phyloP scores from a whole-genome alignment of 1,140 invertebrate species.

The Drosophila lowei region DNA sequence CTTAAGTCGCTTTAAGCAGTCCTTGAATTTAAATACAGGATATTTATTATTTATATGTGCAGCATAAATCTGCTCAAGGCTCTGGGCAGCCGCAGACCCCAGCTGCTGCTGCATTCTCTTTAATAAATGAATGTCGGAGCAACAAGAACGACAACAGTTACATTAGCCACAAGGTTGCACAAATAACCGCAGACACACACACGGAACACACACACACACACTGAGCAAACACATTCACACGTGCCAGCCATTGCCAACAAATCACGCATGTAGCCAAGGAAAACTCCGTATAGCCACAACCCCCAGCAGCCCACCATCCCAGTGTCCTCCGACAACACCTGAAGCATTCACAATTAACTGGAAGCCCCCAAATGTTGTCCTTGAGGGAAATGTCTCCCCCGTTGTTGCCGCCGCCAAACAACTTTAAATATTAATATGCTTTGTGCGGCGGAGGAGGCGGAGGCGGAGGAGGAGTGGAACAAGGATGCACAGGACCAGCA shows the following conservation, averaged over 20 bases:
- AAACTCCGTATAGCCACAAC: too few species aligned
- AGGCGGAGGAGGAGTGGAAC: slow-evolving; percentile 21
- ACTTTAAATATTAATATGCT: slow-evolving; percentile 74
- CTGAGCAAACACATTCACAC: slow-evolving; percentile 39
- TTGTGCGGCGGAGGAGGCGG: slow-evolving; percentile 28
- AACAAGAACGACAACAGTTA: slow-evolving; percentile 11
- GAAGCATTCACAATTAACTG: slow-evolving; percentile 69
- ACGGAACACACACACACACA: slow-evolving; percentile 2
- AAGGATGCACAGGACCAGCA: slow-evolving; percentile 1
- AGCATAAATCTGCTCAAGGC: slow-evolving; percentile 22
- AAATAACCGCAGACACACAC: slow-evolving; percentile 40
- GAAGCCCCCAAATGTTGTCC: slow-evolving; percentile 68
- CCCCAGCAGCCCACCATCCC: background rate
- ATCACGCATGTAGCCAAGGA: slow-evolving; percentile 52
- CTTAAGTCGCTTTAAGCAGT: background rate
- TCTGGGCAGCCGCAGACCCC: slow-evolving; percentile 4
- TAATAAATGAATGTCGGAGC: slow-evolving; percentile 28
- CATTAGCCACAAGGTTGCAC: slow-evolving; percentile 11
- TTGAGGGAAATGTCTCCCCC: slow-evolving; percentile 32
- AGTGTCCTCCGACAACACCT: slow-evolving; percentile 11
- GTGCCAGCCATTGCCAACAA: slow-evolving; percentile 68
- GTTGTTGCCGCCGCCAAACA: slow-evolving; percentile 39
- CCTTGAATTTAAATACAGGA: background rate
- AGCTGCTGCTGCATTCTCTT: slow-evolving; percentile 21
- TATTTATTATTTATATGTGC: background rate